Base-by-base conservation (phyloP, 2,888 invertebrate species). In the Schrankia costaestrigalis region DNA sequence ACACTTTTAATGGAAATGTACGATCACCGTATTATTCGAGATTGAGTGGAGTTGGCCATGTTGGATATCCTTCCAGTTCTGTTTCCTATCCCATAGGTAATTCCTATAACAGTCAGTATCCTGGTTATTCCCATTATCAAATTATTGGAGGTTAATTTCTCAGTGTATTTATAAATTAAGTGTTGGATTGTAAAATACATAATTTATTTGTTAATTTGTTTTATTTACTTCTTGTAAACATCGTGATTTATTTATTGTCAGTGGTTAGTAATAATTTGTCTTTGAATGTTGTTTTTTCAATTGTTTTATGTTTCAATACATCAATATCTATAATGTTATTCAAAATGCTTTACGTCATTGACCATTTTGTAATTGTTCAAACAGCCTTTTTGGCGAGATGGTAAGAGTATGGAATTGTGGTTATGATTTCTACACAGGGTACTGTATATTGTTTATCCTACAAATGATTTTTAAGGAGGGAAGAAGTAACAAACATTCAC, bases 1-100 rank as follows among this genome's bases (percentile, higher is more conserved):
- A 56, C 8, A 50, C 49, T 14, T 33, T 33, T 18, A 15, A 14
- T 12, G 17, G 26, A 3, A 27, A 29, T 28, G 2, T 27, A 6
- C 21, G 24, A 13, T 14, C 36, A 23, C 17, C 35, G n/a, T n/a
- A n/a, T n/a, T n/a, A n/a, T n/a, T n/a, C n/a, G n/a, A n/a, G n/a
- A 9, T 7, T 35, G 3, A 31, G 28, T 28, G 35, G 35, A 1
- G 8, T 35, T 6, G 22, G 11, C 7, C 22, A 29, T 29, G 4
- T 3, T 27, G 12, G 31, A 11, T 14, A 14, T 15, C 29, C 29
- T 1, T 9, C 14, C 1, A 19, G 24, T n/a, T 15, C 29, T 29
- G 28, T 14, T 6, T 13, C 25, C 0, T 35, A 35, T 26, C 21
- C 35, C 3, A 11, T 11, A 1, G 30, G 35, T 6, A 12, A 19